Evolutionary conservation across 2,888 invertebrate genomes (phyloP), one percentile per base, ranked within the genome.

Genomic region (Agrotis ipsilon): DNA sequence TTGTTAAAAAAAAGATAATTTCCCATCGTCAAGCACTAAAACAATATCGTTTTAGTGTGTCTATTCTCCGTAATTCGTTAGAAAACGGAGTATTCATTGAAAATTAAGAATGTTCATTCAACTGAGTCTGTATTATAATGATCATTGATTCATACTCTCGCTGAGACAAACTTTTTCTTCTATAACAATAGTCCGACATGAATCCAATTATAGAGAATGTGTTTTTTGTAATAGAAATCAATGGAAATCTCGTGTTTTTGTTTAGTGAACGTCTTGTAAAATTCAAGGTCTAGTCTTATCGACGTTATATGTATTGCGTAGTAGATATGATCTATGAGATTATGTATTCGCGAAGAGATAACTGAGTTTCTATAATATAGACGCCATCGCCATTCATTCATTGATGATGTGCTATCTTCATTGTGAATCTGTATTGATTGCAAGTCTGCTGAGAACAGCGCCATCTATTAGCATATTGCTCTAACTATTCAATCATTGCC

Each of bases 281-380:
- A 61, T 75, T 82, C 82, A 80, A 80, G 80, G 82, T 60, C 82
- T 68, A 11, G 55, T 16, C 16, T 61, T 75, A 68, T 72, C 67
- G 68, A 74, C 51, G 65, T 66, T 66, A 39, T 46, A 51, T 64
- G 61, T 55, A 59, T 63, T 70, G 68, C 68, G 68, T 79, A 78
- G 72, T 71, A 64, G 82, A 57, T 78, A 69, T 78, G 52, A 80
- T 82, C 82, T 75, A 75, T 77, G 43, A 39, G 55, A 68, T 81
- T 71, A 75, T 73, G 82, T 82, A 78, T 68, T 67, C 49, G 68
- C 59, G 51, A 68, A 71, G 67, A 80, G 74, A 75, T 74, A 77
- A 55, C 70, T 68, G 58, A 27, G 58, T 67, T 74, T 74, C 76
- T 71, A 68, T 83, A 66, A 62, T 51, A 64, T 66, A 68, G 39